Evolutionary conservation across 92 coral and sea anemone genomes (phyloP), one percentile per base, ranked within the genome.

Genomic region (Chrysogorgia sp.): DNA sequence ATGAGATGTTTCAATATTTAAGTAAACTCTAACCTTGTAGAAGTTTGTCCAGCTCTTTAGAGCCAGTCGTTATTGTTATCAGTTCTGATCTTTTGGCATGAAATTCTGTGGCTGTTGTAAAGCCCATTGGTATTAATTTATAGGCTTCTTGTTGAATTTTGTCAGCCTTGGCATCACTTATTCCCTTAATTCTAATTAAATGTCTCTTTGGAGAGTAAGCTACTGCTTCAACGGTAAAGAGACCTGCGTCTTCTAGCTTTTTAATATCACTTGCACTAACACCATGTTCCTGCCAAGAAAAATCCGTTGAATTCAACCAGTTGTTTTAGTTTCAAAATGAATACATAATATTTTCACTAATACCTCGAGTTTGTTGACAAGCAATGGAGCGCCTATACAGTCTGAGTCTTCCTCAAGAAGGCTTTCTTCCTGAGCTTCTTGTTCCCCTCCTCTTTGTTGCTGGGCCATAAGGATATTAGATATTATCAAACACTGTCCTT

Each of bases 81-180:
- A 96, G 86, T 52, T 96, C 99, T 28, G 97, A 87, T 57, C 99
- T 84, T 30, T 97, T 82, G 81, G 87, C 88, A 87, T 96, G 99
- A 43, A 96, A 96, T 75, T 96, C 99, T 32, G 99, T 96, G 17
- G 99, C 99, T 32, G 99, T 96, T 35, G 99, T 96, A 66, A 96
- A 96, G 6, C 99, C 99, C 99, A 96, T 96, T 0, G 99, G 99
- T 10, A 96, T 92, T 40, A 96, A 90, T 81, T 96, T 93, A 21
- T 90, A 90, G n/a, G 99, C 93, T 65, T 92, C 99, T 40, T 92
- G 92, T 65, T 89, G 91, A 30, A 96, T 84, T 63, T 96, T 96
- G 48, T 96, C 99, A 21, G 99, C 99, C 80, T 96, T 96, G 14
- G 98, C 99, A 53, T 96, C 99, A 74, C 99, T 96, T 47, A 96